A percentile compares a stretch with the other conserved stretches of the same genome.
These are phyloP conservation scores for Anthrax anthrax DNA, from an alignment of 2,888 invertebrate genomes.

Conservation along the genomic window DNA sequence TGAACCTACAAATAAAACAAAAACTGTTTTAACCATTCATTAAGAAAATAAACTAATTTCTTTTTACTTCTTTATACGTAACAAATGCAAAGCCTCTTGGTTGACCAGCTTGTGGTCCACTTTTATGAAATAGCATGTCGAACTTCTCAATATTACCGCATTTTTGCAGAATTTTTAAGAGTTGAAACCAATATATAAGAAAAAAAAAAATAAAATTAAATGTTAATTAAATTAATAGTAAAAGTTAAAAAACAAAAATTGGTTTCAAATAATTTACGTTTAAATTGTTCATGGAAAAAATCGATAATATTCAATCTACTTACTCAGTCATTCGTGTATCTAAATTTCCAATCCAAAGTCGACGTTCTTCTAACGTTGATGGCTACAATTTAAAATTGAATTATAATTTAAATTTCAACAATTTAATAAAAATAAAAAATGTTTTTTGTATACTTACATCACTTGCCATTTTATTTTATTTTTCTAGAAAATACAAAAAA, in stretches of 20 bases:
- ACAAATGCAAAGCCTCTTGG: conserved; percentile 91
- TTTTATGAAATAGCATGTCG: conserved; percentile 87
- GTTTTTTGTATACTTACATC: conserved; percentile 6
- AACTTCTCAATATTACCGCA: conserved; percentile 89
- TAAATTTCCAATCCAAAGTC: conserved; percentile 82
- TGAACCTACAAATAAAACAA: conserved; percentile 17
- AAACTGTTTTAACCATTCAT: not conserved
- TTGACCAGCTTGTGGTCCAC: conserved; percentile 75
- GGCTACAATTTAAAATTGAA: not conserved
- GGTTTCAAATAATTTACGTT: too few species aligned
- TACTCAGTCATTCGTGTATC: conserved; percentile 88
- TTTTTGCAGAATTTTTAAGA: conserved; percentile 91
- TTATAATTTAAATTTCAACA: not conserved
- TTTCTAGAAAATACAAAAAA: not conserved
- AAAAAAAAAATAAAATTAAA: conserved; percentile 25
- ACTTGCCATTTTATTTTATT: conserved; percentile 6
- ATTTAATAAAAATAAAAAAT: not conserved
- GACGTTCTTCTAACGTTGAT: conserved; percentile 23
- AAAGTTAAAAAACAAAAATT: conserved; percentile 2
- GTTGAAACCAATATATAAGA: conserved; percentile 67
- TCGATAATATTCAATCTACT: conserved; percentile 36
- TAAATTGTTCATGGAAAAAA: too few species aligned
- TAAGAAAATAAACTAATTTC: not conserved
- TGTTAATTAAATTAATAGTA: conserved; percentile 9
- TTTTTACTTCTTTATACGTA: conserved; percentile 48